Base-by-base conservation (phyloP, 2,797 vertebrate species). In the Todus mexicanus region DNA sequence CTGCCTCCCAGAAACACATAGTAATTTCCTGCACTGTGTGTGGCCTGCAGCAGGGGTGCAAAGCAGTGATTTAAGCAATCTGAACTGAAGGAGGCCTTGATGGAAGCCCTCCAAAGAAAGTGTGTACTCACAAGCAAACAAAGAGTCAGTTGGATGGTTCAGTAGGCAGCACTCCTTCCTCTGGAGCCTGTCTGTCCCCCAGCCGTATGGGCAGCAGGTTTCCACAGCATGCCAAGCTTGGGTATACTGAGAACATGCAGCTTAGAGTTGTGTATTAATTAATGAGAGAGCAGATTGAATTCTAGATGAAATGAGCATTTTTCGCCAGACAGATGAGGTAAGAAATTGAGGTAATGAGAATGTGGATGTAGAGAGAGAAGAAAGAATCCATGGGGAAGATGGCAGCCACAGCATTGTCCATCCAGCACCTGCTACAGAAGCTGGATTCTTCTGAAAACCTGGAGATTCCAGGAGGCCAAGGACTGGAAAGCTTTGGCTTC, bases 91-190 rank as follows among this genome's bases (percentile, higher is more conserved):
- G 40, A 92, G 57, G 40, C 59, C 35, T 60, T 18, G 20, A 50
- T 75, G 73, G 86, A 92, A 90, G 19, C 29, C 25, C 48, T 94
- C 59, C 80, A 85, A 84, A 51, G 65, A 73, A 45, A 70, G 87
- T 37, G 5, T 64, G 25, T 59, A 3, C 31, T 70, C 81, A 53
- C 16, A 78, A 57, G 66, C 60, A 11, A n/a, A 26, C 3, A 5
- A 25, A 42, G 92, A 75, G 45, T 27, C 48, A 15, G 31, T 50
- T 77, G 90, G 53, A 37, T 72, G 61, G 48, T 80, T 93, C 3
- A 5, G 43, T 70, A 56, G 83, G 84, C 60, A 22, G 31, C 54
- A 35, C 11, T 81, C 16, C 69, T 90, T 82, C 12, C 61, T 90
- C 38, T 66, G 57, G 31, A 48, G 42, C 80, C 79, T 84, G 37